These are phyloP conservation scores for Tenthredo distinguenda DNA, from an alignment of 2,888 invertebrate species.

Conservation along the genomic window DNA sequence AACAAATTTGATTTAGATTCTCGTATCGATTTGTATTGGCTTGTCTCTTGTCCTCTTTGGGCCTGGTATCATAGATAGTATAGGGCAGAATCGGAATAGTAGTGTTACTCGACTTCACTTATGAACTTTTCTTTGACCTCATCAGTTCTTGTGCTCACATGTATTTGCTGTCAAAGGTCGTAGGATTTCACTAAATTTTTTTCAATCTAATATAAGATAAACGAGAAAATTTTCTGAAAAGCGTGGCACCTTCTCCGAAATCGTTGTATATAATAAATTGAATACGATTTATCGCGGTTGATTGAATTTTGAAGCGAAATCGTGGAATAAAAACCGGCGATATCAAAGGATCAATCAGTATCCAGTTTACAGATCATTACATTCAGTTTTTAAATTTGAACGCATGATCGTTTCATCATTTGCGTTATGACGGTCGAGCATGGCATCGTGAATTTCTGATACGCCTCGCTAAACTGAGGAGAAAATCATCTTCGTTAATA, in stretches of 20 bases:
- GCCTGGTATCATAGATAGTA: not conserved
- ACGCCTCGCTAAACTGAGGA: conserved; percentile 17
- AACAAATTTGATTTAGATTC: not conserved
- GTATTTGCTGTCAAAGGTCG: not conserved
- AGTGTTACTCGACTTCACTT: not conserved
- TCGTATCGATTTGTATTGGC: not conserved
- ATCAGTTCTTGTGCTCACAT: not conserved
- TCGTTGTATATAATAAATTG: not conserved
- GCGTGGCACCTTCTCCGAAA: not conserved
- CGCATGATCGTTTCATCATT: conserved; percentile 1
- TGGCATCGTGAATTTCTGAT: conserved; percentile 15
- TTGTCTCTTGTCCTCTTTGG: not conserved
- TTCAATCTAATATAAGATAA: not conserved
- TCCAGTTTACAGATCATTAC: not conserved
- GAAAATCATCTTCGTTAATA: conserved; percentile 36
- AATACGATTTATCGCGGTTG: not conserved
- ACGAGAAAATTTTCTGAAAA: not conserved
- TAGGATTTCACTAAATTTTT: not conserved
- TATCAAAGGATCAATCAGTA: not conserved
- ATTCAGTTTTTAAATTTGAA: not conserved
- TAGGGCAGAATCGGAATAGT: not conserved
- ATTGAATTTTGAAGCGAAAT: not conserved
- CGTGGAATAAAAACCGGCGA: not conserved
- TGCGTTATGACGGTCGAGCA: conserved; percentile 8
- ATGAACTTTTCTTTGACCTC: not conserved